Base-by-base conservation (phyloP, 2,113 vertebrate genomes). In the Athene cunicularia region DNA sequence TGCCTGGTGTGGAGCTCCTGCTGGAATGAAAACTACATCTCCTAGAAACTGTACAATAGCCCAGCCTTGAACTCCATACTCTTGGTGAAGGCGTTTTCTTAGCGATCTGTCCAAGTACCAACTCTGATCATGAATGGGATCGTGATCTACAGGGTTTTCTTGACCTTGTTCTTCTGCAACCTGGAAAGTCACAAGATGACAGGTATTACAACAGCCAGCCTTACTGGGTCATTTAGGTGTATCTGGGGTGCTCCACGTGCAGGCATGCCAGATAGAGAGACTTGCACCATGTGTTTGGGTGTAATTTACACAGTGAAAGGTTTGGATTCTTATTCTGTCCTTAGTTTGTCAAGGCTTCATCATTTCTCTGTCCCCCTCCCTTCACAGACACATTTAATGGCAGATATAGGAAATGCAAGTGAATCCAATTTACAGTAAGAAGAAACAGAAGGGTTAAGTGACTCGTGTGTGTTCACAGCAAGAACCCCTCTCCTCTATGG, bases 1-100 rank as follows among this genome's bases (percentile, higher is more conserved):
- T 97, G 95, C 98, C 98, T 99, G 98, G 91, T 99, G 98, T 5
- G 98, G 98, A 73, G 98, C 98, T 95, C 98, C 98, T 28, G 98
- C 98, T 58, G 98, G 98, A 67, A 99, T 99, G 96, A 99, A 99
- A 37, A 99, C 98, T 60, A 98, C 98, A 59, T 99, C 98, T 73
- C 98, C 98, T 72, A 99, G 97, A 93, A 98, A 99, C 96, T 99
- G 98, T 72, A 98, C 98, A 83, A 99, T 98, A 47, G 98, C 98
- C 98, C 98, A 99, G 86, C 98, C 98, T 81, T 98, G 98, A 80
- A 99, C 98, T 41, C 98, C 98, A 0, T 98, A 98, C 80, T 99
- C 98, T 27, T 98, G 98, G 8, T 98, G 97, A 23, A 99, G 98
- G 53, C 98, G 98, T 62, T 98, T 98, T 23, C 98, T 73, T 27